These are phyloP conservation scores for Neuroterus valhalla DNA, from an alignment of 1,140 invertebrate species.

Conservation along the genomic window DNA sequence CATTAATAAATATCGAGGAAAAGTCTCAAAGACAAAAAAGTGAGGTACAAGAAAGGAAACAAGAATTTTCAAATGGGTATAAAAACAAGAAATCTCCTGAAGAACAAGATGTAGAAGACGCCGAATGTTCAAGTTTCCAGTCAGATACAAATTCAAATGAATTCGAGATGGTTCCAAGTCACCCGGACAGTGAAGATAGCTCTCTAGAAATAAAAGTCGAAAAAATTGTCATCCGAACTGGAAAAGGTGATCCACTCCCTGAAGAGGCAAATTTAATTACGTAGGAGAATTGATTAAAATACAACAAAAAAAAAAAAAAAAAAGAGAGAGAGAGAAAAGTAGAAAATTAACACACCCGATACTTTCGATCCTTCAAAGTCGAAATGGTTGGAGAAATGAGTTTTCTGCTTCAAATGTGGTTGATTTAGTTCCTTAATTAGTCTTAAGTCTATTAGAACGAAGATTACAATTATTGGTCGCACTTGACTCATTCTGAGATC, in stretches of 20 bases:
- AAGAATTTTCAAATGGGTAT: conserved; percentile 34
- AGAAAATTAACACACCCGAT: background rate
- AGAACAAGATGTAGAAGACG: conserved; percentile 43
- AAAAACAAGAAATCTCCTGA: conserved; percentile 40
- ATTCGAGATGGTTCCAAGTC: conserved; percentile 63
- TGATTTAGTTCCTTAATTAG: background rate
- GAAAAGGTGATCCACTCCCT: conserved; percentile 56
- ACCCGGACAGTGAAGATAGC: conserved; percentile 61
- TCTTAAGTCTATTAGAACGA: background rate
- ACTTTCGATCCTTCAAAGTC: background rate
- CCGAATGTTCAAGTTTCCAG: conserved; percentile 51
- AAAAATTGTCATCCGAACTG: conserved; percentile 50
- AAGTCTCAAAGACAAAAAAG: no score
- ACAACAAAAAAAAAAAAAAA: no score
- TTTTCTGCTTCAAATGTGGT: no score
- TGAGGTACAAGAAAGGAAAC: conserved; percentile 25
- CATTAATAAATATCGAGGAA: conserved; percentile 23
- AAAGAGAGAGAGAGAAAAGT: conserved; percentile 3
- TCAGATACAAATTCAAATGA: conserved; percentile 62
- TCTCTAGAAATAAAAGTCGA: conserved; percentile 63
- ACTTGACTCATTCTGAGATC: no score
- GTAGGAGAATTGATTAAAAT: conserved; percentile 37
- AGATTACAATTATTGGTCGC: no score
- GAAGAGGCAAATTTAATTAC: conserved; percentile 68
- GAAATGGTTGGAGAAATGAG: background rate